Evolutionary conservation across 1,140 invertebrate species (phyloP).

Genomic region (Colletes latitarsis): DNA sequence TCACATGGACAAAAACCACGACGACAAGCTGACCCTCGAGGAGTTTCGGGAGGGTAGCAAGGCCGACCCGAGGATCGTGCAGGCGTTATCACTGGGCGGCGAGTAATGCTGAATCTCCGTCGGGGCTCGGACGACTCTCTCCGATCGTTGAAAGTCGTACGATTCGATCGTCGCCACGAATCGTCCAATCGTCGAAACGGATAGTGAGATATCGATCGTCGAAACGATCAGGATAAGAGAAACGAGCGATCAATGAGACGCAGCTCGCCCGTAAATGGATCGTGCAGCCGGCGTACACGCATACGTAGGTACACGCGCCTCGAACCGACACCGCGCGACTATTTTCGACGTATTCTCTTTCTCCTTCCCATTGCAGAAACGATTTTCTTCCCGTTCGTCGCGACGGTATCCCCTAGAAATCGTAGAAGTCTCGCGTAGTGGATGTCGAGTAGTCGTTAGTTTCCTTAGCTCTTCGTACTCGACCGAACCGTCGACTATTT

Average conservation of each 20-base stretch:
- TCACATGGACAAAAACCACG: conserved; percentile 99
- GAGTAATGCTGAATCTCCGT: conserved; percentile 81
- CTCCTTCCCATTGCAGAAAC: conserved; percentile 27
- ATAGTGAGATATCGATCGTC: neutral
- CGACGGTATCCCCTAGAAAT: conserved; percentile 16
- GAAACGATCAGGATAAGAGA: neutral
- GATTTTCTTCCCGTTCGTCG: conserved; percentile 35
- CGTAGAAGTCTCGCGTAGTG: neutral
- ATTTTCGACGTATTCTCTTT: conserved; percentile 12
- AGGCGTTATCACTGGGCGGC: conserved; percentile 92
- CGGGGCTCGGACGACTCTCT: neutral
- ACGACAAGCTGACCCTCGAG: conserved; percentile 97
- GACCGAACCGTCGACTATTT: neutral
- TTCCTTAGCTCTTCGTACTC: conserved; percentile 9
- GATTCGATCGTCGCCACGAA: conserved; percentile 12
- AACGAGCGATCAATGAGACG: neutral
- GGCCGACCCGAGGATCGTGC: conserved; percentile 98
- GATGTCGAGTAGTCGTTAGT: neutral
- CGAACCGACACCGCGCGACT: neutral
- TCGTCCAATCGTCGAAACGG: neutral
- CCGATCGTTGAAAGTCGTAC: conserved; percentile 23
- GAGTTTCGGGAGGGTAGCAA: conserved; percentile 99
- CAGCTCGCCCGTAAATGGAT: conserved; percentile 7
- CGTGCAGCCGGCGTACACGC: conserved; percentile 44
- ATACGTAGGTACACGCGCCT: conserved; percentile 45